Percentiles rank a stretch among this genome's conserved stretches.
These are phyloP conservation scores for Agrochola lota DNA, from an alignment of 2,888 invertebrate species.

Conservation along the genomic window DNA sequence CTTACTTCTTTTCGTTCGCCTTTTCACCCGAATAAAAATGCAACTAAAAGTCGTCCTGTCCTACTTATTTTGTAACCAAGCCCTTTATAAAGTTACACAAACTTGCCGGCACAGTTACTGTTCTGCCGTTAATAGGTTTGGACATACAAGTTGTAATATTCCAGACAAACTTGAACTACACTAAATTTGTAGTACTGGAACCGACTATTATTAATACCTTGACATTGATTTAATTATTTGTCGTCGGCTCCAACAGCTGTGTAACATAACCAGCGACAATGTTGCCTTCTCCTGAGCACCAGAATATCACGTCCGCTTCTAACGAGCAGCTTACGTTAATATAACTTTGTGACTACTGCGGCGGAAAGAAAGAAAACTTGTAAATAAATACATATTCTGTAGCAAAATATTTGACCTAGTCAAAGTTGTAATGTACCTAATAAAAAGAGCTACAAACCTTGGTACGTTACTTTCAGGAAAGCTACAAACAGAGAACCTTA, in stretches of 20 bases:
- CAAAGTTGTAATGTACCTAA: background rate
- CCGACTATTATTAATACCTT: conserved; percentile 38
- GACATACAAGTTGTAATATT: conserved; percentile 47
- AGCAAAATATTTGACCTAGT: background rate
- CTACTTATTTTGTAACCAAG: conserved; percentile 28
- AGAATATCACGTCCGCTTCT: conserved; percentile 32
- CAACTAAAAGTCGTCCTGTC: conserved; percentile 3
- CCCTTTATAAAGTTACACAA: conserved; percentile 34
- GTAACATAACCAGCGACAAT: conserved; percentile 36
- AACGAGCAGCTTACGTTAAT: conserved; percentile 24
- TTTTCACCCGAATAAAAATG: conserved; percentile 12
- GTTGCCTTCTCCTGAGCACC: conserved; percentile 29
- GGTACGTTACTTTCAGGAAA: background rate
- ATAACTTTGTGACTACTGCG: conserved; percentile 29
- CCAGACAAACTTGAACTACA: conserved; percentile 41
- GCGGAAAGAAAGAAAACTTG: background rate
- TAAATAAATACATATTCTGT: background rate
- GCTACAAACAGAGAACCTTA: background rate
- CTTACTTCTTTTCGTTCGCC: conserved; percentile 7
- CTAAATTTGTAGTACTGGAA: conserved; percentile 27
- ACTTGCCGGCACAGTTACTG: conserved; percentile 10
- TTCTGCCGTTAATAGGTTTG: conserved; percentile 37
- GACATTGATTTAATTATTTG: conserved; percentile 57
- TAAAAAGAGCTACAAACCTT: background rate
- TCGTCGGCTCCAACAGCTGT: conserved; percentile 30